phyloP scores from a whole-genome alignment of 2,113 vertebrate genomes.

The Myodes glareolus region DNA sequence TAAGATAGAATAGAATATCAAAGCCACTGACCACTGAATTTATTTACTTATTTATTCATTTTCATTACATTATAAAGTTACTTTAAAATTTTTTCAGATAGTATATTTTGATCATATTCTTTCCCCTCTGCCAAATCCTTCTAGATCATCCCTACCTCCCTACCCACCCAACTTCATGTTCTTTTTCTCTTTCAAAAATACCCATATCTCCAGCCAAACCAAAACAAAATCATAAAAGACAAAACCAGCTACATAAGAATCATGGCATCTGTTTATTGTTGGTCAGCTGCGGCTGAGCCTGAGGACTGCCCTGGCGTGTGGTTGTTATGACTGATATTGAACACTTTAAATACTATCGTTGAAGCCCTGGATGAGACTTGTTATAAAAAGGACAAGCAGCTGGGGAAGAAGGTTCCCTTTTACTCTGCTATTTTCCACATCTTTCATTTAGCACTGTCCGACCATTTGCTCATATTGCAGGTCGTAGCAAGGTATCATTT shows the following conservation, averaged over 20 bases:
- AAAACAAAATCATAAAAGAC: neutral
- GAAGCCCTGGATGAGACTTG: neutral
- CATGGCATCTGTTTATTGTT: neutral
- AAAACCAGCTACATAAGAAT: neutral
- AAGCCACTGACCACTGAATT: neutral
- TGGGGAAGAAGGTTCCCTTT: neutral
- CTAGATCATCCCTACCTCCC: neutral
- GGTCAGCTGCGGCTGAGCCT: neutral
- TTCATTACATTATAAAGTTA: neutral
- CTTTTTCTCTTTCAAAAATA: neutral
- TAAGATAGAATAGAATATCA: neutral
- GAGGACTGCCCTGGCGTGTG: neutral
- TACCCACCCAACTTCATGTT: neutral
- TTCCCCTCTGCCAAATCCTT: neutral
- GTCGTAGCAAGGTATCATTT: neutral
- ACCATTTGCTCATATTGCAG: neutral
- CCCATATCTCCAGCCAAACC: neutral
- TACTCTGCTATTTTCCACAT: neutral
- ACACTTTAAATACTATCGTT: neutral
- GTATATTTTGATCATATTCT: neutral
- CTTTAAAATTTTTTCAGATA: neutral
- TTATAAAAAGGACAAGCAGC: neutral
- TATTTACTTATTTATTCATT: neutral
- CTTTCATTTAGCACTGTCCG: constrained; percentile 20
- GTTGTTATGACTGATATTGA: neutral